phyloP scores from a whole-genome alignment of 2,797 vertebrate species.

The Nyctalus aviator region DNA sequence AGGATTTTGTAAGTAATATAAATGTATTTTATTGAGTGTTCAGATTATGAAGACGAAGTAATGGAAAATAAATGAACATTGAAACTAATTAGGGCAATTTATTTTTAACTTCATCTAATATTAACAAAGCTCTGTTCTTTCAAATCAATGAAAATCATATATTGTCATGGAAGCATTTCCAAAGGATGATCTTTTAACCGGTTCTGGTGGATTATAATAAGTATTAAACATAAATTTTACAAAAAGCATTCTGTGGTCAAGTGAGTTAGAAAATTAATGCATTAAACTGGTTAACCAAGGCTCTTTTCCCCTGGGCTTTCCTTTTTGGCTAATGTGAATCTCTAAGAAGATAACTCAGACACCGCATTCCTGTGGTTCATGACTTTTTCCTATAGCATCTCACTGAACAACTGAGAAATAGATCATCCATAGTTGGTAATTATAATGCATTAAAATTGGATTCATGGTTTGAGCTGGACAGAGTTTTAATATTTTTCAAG shows the following conservation, averaged over 20 bases:
- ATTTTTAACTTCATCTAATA: slow-evolving; percentile 36
- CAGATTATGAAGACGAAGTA: background rate
- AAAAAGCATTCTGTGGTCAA: background rate
- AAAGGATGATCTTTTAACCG: background rate
- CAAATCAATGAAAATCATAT: background rate
- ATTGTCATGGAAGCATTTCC: background rate
- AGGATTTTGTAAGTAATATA: background rate
- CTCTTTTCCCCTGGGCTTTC: background rate
- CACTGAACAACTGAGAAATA: background rate
- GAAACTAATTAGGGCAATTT: slow-evolving; percentile 6
- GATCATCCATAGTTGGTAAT: background rate
- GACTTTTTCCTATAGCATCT: background rate
- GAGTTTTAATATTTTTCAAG: slow-evolving; percentile 23
- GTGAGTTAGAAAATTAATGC: background rate
- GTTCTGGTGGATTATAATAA: background rate
- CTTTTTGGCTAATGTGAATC: background rate
- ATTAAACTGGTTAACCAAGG: background rate
- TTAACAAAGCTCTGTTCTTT: background rate
- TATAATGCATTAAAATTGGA: background rate
- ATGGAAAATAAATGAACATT: background rate
- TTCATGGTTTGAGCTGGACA: background rate
- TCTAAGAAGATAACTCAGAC: background rate
- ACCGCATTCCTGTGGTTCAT: background rate
- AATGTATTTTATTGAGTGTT: background rate
- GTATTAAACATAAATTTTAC: background rate